Evolutionary conservation across 2,888 invertebrate genomes (phyloP).

Genomic region (Neoaliturus tenellus): DNA sequence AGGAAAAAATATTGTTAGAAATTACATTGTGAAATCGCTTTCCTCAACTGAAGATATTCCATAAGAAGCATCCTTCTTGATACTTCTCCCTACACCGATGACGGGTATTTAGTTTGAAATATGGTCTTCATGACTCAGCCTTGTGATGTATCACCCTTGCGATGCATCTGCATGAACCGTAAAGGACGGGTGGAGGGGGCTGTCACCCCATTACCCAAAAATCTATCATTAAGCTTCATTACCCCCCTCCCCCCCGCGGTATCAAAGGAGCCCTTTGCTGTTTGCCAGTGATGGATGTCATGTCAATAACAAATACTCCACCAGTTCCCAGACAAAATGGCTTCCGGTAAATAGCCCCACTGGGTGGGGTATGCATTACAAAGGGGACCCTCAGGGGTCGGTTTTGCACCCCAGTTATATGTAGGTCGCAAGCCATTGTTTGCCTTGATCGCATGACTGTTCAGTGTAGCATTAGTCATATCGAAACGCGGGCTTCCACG

Average conservation of each 20-base stretch:
- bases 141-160: slow-evolving; percentile 6
- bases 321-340: slow-evolving; percentile 49
- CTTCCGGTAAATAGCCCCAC: slow-evolving; percentile 35
- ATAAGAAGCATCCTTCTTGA: too few species aligned
- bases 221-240: slow-evolving; percentile 37
- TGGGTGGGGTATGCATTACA: slow-evolving; percentile 29
- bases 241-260: background rate
- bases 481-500: slow-evolving; percentile 39
- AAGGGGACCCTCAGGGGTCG: slow-evolving; percentile 1
- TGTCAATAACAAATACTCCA: slow-evolving; percentile 51
- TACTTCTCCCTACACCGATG: too few species aligned
- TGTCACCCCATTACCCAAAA: slow-evolving; percentile 38
- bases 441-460: slow-evolving; percentile 22
- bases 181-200: background rate
- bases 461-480: slow-evolving; percentile 48
- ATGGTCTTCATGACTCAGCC: background rate
- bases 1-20: too few species aligned
- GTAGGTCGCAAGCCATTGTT: slow-evolving; percentile 47
- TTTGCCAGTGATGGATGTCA: slow-evolving; percentile 45
- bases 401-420: slow-evolving; percentile 23
- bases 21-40: too few species aligned
- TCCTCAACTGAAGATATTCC: too few species aligned
- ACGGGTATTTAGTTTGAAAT: background rate
- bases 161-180: slow-evolving; percentile 30
- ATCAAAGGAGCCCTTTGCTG: background rate